These are phyloP conservation scores for Papilio elwesi DNA, from an alignment of 2,888 invertebrate genomes.

Conservation along the genomic window DNA sequence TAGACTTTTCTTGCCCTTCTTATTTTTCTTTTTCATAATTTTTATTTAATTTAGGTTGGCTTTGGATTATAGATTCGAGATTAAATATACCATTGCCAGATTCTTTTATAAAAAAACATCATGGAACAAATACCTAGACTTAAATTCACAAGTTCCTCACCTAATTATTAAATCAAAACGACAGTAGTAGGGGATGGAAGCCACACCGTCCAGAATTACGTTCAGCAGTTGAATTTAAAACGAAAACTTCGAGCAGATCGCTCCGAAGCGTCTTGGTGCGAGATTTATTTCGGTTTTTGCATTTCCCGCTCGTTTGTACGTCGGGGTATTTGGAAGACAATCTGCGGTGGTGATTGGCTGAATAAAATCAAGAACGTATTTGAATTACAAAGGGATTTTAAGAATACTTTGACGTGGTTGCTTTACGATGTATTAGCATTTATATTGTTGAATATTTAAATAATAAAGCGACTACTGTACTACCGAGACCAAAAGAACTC, in stretches of 20 bases:
- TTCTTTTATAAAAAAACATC: not conserved
- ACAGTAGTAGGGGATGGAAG: slow-evolving; percentile 22
- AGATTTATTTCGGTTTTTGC: slow-evolving; percentile 77
- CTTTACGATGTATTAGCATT: slow-evolving; percentile 33
- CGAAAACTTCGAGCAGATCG: slow-evolving; percentile 58
- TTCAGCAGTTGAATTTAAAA: slow-evolving; percentile 68
- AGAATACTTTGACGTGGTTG: slow-evolving; percentile 36
- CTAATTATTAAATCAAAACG: not conserved
- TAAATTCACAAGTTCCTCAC: not conserved
- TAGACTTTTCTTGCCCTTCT: too few species aligned
- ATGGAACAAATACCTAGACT: not conserved
- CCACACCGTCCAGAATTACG: slow-evolving; percentile 53
- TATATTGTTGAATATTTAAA: slow-evolving; percentile 33
- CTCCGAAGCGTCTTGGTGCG: slow-evolving; percentile 58
- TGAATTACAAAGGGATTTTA: slow-evolving; percentile 43
- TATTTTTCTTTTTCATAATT: too few species aligned
- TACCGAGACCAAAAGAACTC: not conserved
- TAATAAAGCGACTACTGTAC: slow-evolving; percentile 1
- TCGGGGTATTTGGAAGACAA: slow-evolving; percentile 52
- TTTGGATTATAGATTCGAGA: too few species aligned
- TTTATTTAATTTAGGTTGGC: too few species aligned
- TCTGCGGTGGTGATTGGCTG: slow-evolving; percentile 60
- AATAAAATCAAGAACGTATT: slow-evolving; percentile 57
- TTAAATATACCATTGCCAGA: too few species aligned
- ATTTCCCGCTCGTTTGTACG: slow-evolving; percentile 61